These are phyloP conservation scores for Corythaeola cristata DNA, from an alignment of 2,113 vertebrate genomes.

Conservation along the genomic window DNA sequence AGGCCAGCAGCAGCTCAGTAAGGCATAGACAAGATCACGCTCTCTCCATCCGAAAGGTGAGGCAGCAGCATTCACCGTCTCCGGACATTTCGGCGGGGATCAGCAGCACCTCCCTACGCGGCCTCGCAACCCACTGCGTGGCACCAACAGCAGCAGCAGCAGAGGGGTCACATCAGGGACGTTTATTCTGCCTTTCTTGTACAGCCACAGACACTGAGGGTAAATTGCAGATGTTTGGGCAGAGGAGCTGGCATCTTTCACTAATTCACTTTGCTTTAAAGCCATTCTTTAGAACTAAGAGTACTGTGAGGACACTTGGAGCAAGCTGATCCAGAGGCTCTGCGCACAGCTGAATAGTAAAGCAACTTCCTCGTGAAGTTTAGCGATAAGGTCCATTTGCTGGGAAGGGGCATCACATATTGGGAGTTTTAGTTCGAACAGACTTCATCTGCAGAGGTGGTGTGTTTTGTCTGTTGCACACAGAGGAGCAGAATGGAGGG, in stretches of 20 bases:
- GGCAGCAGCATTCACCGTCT: neutral
- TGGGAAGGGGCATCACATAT: neutral
- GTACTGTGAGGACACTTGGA: neutral
- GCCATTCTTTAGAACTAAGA: neutral
- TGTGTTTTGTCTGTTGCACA: neutral
- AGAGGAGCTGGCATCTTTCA: neutral
- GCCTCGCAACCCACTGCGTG: accelerated
- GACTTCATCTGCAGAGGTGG: neutral
- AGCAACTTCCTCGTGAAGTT: neutral
- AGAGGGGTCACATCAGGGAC: neutral
- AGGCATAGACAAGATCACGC: neutral
- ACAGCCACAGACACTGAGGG: neutral
- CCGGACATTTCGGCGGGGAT: neutral
- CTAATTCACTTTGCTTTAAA: neutral
- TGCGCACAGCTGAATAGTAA: neutral
- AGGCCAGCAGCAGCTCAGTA: neutral
- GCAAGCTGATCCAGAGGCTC: neutral
- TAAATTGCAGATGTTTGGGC: neutral
- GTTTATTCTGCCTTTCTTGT: neutral
- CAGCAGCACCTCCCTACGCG: neutral
- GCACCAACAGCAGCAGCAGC: neutral
- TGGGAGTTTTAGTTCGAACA: neutral
- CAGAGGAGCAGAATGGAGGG: neutral
- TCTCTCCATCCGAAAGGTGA: neutral
- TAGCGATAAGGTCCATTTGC: neutral